A percentile compares a stretch with the other conserved stretches of the same genome.
phyloP scores from a whole-genome alignment of 35 echinoderm and acorn worm genomes.

The Acanthaster planci region DNA sequence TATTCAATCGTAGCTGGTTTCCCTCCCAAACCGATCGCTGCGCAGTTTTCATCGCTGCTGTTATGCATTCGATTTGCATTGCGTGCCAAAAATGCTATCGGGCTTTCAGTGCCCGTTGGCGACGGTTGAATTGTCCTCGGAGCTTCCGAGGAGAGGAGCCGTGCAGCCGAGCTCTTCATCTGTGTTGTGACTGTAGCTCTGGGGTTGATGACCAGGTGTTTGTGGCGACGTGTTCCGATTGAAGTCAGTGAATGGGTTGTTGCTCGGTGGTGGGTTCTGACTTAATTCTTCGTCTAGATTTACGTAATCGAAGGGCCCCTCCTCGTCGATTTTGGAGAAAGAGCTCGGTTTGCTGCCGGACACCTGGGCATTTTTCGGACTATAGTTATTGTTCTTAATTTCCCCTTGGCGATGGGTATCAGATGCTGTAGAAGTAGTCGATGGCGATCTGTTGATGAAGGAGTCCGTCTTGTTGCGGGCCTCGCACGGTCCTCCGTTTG shows the following conservation, averaged over 20 bases:
- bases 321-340: neutral
- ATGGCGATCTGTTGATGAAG: conserved; percentile 4
- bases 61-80: too few species aligned
- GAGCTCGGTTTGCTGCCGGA: too few species aligned
- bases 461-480: neutral
- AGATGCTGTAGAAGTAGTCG: conserved; percentile 7
- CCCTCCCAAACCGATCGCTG: too few species aligned
- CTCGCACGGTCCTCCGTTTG: neutral
- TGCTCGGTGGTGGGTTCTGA: neutral
- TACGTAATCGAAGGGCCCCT: neutral
- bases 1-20: too few species aligned
- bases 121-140: neutral
- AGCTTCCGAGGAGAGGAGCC: neutral
- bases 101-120: neutral
- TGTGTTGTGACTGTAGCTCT: neutral
- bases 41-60: too few species aligned
- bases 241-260: neutral
- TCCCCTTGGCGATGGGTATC: neutral
- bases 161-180: neutral
- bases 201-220: neutral
- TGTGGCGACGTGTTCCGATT: neutral
- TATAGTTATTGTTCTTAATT: too few species aligned
- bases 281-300: neutral
- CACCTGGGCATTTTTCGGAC: too few species aligned
- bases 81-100: too few species aligned